Percentiles rank a stretch among this genome's conserved stretches.
Evolutionary conservation across 64 coral and sea anemone species (phyloP).

Genomic region (Exaiptasia diaphana): DNA sequence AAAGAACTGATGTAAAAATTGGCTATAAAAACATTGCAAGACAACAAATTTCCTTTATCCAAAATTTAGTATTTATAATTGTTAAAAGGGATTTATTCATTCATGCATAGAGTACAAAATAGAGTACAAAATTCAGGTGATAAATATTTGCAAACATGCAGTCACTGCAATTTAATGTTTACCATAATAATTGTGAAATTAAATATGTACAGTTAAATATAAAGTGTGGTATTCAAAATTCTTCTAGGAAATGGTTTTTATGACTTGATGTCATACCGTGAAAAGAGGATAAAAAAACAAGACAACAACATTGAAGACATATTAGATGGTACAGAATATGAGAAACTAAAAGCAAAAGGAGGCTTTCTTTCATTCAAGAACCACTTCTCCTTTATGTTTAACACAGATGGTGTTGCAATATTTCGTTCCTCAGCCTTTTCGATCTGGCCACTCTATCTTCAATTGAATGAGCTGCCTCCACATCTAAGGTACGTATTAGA

Average conservation of each 20-base stretch:
- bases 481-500: conserved; percentile 2
- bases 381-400: conserved; percentile 17
- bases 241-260: conserved; percentile 36
- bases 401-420: conserved; percentile 44
- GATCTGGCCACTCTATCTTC: conserved; percentile 18
- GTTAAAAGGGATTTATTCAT: no score
- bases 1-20: no score
- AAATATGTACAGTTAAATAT: no score
- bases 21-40: no score
- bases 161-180: no score
- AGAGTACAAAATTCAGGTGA: no score
- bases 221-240: conserved; percentile 4
- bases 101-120: no score
- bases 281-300: conserved; percentile 25
- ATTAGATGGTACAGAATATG: conserved; percentile 35
- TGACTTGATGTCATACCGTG: conserved; percentile 24
- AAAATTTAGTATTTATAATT: no score
- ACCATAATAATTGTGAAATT: no score
- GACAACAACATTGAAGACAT: conserved; percentile 44
- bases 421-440: conserved; percentile 23
- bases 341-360: neutral
- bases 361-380: neutral
- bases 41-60: no score
- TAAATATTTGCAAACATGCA: no score
- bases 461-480: conserved; percentile 9